phyloP scores from a whole-genome alignment of 2,113 vertebrate species.

The Saimiri boliviensis region DNA sequence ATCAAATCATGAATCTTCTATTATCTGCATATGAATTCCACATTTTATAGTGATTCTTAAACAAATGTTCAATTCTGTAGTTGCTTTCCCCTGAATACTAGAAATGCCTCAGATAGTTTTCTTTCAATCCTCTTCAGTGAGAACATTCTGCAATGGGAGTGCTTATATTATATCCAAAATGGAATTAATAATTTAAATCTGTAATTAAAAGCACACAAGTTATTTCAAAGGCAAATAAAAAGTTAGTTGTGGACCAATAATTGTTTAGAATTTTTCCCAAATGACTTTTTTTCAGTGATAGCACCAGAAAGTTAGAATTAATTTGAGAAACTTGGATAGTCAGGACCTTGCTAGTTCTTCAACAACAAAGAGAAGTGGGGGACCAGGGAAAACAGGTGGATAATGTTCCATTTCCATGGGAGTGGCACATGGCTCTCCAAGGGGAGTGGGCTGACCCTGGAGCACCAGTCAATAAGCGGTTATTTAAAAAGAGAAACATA shows the following conservation, averaged over 20 bases:
- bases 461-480: neutral
- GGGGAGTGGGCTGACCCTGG: neutral
- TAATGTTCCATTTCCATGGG: neutral
- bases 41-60: constrained; percentile 25
- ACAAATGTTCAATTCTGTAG: neutral
- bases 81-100: neutral
- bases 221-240: constrained; percentile 44
- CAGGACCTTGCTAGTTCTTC: constrained; percentile 22
- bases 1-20: neutral
- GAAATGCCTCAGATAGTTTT: neutral
- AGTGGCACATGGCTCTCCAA: neutral
- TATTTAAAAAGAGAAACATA: too few species aligned
- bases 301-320: constrained; percentile 1
- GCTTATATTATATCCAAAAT: neutral
- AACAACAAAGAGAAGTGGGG: constrained; percentile 12
- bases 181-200: neutral
- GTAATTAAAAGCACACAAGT: neutral
- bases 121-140: neutral
- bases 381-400: neutral
- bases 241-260: neutral
- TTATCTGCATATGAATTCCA: neutral
- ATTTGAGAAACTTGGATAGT: neutral
- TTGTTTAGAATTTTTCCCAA: constrained; percentile 14
- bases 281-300: neutral
- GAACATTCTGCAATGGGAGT: neutral